Evolutionary conservation across 1,140 invertebrate species (phyloP).

Genomic region (Trachelipus rathkii): DNA sequence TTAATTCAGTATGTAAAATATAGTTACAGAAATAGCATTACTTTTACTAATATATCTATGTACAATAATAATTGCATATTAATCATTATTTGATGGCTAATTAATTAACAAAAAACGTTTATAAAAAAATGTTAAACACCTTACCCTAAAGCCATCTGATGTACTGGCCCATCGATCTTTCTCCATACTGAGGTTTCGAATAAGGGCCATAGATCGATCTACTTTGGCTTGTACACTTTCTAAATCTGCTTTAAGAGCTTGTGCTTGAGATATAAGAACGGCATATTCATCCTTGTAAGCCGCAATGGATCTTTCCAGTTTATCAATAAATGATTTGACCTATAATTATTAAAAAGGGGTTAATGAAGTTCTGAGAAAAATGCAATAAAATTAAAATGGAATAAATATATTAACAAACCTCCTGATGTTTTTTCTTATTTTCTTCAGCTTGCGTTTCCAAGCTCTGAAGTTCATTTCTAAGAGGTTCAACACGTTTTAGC

Average conservation of each 20-base stretch:
- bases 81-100: too few species aligned
- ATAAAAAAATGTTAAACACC: neutral
- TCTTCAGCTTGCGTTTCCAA: conserved; percentile 86
- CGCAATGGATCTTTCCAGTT: conserved; percentile 90
- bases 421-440: conserved; percentile 87
- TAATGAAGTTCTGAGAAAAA: too few species aligned
- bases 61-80: too few species aligned
- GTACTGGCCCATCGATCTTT: conserved; percentile 94
- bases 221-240: conserved; percentile 98
- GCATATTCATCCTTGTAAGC: conserved; percentile 99
- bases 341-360: conserved; percentile 50
- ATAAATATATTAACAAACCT: conserved; percentile 62
- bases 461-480: conserved; percentile 85
- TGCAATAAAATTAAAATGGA: too few species aligned
- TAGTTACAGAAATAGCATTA: too few species aligned
- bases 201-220: conserved; percentile 87
- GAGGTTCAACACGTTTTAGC: conserved; percentile 95
- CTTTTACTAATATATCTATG: too few species aligned
- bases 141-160: conserved; percentile 79
- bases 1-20: too few species aligned
- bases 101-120: too few species aligned
- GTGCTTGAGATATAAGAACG: conserved; percentile 93
- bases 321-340: conserved; percentile 68
- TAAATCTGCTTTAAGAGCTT: conserved; percentile 95
- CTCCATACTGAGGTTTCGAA: conserved; percentile 90